Conservation (phyloP, 2,113 vertebrate genomes). For the Upupa epops region DNA sequence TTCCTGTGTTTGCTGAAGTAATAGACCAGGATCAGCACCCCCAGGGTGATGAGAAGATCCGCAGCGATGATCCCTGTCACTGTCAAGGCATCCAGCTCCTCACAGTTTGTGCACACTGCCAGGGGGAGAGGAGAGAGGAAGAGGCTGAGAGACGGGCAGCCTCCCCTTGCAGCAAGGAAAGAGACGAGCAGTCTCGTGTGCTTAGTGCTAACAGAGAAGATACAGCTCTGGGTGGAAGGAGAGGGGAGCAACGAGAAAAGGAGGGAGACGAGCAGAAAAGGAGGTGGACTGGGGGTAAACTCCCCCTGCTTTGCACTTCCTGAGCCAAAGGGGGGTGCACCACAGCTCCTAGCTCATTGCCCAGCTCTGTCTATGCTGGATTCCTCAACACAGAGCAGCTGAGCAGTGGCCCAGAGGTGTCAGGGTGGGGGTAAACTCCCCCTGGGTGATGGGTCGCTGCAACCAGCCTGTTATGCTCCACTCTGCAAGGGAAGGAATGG, state of each 20-base stretch:
- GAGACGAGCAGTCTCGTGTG: fast-evolving
- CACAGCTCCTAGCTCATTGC: background rate
- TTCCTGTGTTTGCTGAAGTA: constrained; percentile 70
- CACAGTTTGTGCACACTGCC: constrained; percentile 73
- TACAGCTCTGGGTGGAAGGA: too few relatives aligned
- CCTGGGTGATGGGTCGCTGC: background rate
- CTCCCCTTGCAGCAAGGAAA: background rate
- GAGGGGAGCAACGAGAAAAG: background rate
- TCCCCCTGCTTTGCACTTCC: background rate
- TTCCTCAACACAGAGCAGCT: background rate
- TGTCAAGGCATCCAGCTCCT: constrained; percentile 40
- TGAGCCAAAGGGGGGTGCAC: background rate
- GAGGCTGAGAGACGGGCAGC: background rate
- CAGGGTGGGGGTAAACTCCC: background rate
- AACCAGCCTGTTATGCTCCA: background rate
- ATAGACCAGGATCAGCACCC: constrained; percentile 72
- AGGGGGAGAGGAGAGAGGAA: background rate
- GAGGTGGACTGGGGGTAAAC: fast-evolving
- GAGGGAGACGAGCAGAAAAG: too few relatives aligned
- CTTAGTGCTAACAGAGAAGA: background rate
- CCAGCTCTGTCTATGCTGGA: background rate
- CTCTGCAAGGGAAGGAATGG: background rate
- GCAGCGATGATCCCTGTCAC: constrained; percentile 46
- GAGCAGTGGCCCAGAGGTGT: background rate
- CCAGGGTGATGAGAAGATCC: constrained; percentile 73